A percentile compares a stretch with the other conserved stretches of the same genome.
Evolutionary conservation across 2,888 invertebrate species (phyloP).

Genomic region (Sinohyriopsis cumingii): DNA sequence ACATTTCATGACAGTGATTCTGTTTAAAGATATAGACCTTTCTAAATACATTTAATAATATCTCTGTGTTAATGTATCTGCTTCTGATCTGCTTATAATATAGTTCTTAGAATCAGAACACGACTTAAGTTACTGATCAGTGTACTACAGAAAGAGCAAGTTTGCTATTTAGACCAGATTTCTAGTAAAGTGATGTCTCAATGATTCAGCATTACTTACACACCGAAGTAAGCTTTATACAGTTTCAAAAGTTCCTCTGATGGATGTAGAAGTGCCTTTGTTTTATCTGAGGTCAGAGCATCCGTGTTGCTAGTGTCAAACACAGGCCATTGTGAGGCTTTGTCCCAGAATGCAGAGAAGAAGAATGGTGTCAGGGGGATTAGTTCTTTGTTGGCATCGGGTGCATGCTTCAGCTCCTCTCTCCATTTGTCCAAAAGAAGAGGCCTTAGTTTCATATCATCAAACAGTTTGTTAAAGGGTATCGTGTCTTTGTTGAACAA

Average conservation of each 20-base stretch:
- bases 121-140: too few relatives aligned
- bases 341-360: conserved; percentile 48
- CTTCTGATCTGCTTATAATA: too few relatives aligned
- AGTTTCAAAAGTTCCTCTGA: conserved; percentile 36
- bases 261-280: conserved; percentile 32
- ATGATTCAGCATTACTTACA: conserved; percentile 5
- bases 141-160: too few relatives aligned
- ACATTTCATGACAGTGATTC: too few relatives aligned
- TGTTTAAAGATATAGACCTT: too few relatives aligned
- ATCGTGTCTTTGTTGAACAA: conserved; percentile 47
- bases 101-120: too few relatives aligned
- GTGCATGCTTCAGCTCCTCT: conserved; percentile 23
- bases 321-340: conserved; percentile 46
- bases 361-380: conserved; percentile 51
- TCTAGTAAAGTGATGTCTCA: too few relatives aligned
- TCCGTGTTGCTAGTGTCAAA: conserved; percentile 48
- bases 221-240: conserved; percentile 43
- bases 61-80: too few relatives aligned
- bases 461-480: conserved; percentile 45
- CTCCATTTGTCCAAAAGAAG: conserved; percentile 45
- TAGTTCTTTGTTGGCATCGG: conserved; percentile 37
- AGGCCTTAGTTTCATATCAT: conserved; percentile 34
- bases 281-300: conserved; percentile 26
- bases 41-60: too few relatives aligned
- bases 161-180: too few relatives aligned